Percentiles rank a stretch among this genome's conserved stretches.
Evolutionary conservation across 2,113 vertebrate genomes (phyloP).

Genomic region (Microtus richardsoni): DNA sequence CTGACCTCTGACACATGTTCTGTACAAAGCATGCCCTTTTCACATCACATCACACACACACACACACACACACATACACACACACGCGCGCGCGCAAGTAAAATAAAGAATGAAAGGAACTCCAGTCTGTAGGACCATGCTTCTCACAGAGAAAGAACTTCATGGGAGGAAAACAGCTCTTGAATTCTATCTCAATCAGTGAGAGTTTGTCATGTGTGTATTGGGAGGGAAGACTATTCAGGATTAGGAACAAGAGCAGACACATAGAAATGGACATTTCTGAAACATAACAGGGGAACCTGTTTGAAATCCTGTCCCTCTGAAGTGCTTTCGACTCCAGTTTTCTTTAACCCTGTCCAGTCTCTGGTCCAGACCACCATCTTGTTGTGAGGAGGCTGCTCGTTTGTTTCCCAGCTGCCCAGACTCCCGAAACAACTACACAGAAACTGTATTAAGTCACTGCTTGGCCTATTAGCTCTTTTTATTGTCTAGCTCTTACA

Average conservation of each 20-base stretch:
- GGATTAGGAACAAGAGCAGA: not conserved
- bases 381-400: too few species aligned
- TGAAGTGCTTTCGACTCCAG: not conserved
- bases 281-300: not conserved
- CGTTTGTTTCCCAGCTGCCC: too few species aligned
- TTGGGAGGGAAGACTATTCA: not conserved
- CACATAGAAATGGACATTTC: not conserved
- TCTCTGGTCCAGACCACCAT: too few species aligned
- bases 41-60: not conserved
- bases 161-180: not conserved
- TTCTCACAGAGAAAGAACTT: not conserved
- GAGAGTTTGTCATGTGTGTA: not conserved
- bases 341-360: not conserved
- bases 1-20: not conserved
- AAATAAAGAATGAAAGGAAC: not conserved
- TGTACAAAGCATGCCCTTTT: not conserved
- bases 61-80: not conserved
- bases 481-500: too few species aligned
- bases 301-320: not conserved
- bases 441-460: too few species aligned
- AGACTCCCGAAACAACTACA: too few species aligned
- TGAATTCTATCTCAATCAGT: not conserved
- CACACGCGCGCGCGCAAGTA: too few species aligned
- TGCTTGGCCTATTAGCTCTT: too few species aligned
- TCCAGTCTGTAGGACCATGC: not conserved